Evolutionary conservation across 2,797 vertebrate species (phyloP), one percentile per base, ranked within the genome.

Genomic region (Toxotes lorentzi): DNA sequence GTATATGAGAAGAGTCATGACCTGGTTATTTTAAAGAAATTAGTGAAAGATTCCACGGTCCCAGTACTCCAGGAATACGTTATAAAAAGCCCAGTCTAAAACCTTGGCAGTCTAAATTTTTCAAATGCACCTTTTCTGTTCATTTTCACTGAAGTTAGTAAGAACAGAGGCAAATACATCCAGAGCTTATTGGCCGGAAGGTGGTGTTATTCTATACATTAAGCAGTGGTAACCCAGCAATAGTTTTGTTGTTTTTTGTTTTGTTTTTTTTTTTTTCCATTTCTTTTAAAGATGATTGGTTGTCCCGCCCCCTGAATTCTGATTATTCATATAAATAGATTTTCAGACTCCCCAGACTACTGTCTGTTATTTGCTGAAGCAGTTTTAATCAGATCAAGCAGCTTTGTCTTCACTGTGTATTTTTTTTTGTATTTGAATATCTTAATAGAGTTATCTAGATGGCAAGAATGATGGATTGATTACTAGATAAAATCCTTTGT

Each of bases 401-500:
- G 16, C 51, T 63, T 68, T 24, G 13, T 67, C 38, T 30, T 47
- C 21, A 35, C 11, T 57, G 19, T 23, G 21, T 14, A 7, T 34
- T 48, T 17, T 48, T 17, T 45, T 12, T 19, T 69, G 38, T 24
- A 54, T 23, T 1, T 50, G 21, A 32, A 32, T 40, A 47, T 69
- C n/a, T 58, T 32, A 32, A 23, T 27, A 14, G 0, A 10, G 62
- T 60, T 53, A 24, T 47, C 8, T 38, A 45, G 21, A 63, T 23
- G 21, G 0, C 5, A 7, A 19, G 14, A 47, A 30, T 51, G 16
- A 62, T 40, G 19, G 11, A 56, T n/a, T 57, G 19, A 45, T 70
- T n/a, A 67, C 53, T 16, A 19, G 5, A 67, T 73, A 5, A 21
- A 50, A 61, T 59, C 54, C 3, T 76, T 79, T 84, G 13, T 73